Conservation (phyloP, 1,140 invertebrate genomes). For the Zaprionus lachaisei region DNA sequence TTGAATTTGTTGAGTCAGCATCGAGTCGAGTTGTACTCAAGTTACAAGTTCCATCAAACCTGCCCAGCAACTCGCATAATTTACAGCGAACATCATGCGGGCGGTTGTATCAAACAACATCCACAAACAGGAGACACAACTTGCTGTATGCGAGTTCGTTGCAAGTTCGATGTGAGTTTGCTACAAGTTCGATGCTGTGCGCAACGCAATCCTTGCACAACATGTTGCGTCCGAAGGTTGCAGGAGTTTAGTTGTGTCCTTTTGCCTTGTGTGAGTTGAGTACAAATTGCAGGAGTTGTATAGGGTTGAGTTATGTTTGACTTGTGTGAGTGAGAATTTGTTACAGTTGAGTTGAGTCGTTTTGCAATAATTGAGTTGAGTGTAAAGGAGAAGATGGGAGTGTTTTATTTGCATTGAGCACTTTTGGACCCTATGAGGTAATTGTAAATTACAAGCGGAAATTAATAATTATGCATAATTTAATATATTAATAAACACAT, state of each 20-base stretch:
- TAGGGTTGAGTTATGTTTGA: too few relatives aligned
- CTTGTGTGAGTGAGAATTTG: too few relatives aligned
- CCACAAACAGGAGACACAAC: conserved; percentile 9
- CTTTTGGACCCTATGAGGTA: not conserved
- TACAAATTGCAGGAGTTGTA: too few relatives aligned
- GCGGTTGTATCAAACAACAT: conserved; percentile 22
- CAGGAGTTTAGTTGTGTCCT: conserved; percentile 1
- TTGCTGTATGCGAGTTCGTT: conserved; percentile 5
- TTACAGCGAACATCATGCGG: not conserved
- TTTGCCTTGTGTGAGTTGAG: not conserved
- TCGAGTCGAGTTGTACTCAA: not conserved
- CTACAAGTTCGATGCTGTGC: not conserved
- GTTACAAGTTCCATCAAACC: conserved; percentile 32
- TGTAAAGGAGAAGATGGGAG: conserved; percentile 1
- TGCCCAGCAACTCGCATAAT: conserved; percentile 11
- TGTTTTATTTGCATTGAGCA: conserved; percentile 5
- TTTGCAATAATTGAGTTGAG: not conserved
- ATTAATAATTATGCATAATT: conserved; percentile 68
- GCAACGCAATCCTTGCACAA: not conserved
- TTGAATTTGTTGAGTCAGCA: conserved; percentile 16
- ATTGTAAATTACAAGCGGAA: conserved; percentile 27
- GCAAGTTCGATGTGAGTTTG: not conserved
- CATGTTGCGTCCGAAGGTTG: conserved; percentile 8
- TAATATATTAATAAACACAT: conserved; percentile 61
- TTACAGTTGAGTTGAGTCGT: not conserved